A percentile compares a stretch with the other conserved stretches of the same genome.
These are phyloP conservation scores for Melanophora roralis DNA, from an alignment of 2,888 invertebrate genomes.

Conservation along the genomic window DNA sequence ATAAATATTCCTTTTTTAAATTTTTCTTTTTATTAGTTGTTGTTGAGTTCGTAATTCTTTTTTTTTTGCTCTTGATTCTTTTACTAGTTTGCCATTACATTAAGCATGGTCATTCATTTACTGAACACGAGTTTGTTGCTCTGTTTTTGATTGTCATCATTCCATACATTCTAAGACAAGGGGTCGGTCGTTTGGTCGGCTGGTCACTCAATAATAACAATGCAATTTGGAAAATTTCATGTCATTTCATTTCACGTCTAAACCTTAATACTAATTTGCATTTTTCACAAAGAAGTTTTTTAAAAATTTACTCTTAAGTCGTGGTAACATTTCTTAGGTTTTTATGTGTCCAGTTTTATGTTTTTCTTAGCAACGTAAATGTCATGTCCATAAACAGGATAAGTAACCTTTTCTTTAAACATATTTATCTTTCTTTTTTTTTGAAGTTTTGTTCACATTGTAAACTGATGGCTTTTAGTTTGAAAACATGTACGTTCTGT, in stretches of 20 bases:
- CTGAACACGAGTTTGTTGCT: slow-evolving; percentile 47
- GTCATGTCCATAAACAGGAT: slow-evolving; percentile 65
- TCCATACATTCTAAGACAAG: neutral
- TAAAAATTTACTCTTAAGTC: neutral
- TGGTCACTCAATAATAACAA: neutral
- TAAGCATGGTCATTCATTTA: slow-evolving; percentile 20
- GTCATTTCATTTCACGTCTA: slow-evolving; percentile 21
- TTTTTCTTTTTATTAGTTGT: neutral
- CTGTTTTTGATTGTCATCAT: slow-evolving; percentile 62
- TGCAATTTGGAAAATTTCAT: slow-evolving; percentile 51
- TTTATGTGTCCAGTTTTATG: slow-evolving; percentile 65
- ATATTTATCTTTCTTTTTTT: neutral
- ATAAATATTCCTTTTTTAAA: neutral
- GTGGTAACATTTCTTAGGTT: slow-evolving; percentile 26
- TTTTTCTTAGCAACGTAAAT: slow-evolving; percentile 48
- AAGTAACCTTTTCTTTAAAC: slow-evolving; percentile 40
- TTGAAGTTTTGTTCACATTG: no score
- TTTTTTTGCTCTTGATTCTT: slow-evolving; percentile 19
- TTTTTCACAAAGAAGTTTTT: slow-evolving; percentile 59
- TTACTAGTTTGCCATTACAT: slow-evolving; percentile 8
- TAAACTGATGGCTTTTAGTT: no score
- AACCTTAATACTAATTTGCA: slow-evolving; percentile 64
- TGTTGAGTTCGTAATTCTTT: slow-evolving; percentile 45
- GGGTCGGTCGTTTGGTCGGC: slow-evolving; percentile 9
- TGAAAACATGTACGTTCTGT: no score